phyloP scores from a whole-genome alignment of 2,797 vertebrate species.

The Macroramphosus scolopax region DNA sequence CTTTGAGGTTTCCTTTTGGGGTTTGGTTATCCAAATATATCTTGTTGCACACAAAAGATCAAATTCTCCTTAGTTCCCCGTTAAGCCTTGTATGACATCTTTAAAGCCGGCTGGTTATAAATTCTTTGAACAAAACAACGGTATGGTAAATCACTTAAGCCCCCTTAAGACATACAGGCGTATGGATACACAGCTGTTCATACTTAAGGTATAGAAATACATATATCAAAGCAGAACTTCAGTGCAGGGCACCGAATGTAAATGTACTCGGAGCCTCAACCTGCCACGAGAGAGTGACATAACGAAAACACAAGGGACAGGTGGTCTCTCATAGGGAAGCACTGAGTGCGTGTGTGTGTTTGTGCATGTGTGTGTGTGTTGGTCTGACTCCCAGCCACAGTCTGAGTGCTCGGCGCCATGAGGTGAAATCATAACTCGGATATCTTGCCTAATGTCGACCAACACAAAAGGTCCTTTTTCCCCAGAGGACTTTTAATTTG shows the following conservation, averaged over 20 bases:
- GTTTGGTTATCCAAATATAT: slow-evolving; percentile 48
- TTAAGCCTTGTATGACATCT: slow-evolving; percentile 40
- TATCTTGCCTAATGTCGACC: slow-evolving; percentile 24
- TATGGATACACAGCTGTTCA: slow-evolving; percentile 48
- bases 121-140: slow-evolving; percentile 47
- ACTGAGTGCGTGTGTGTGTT: slow-evolving; percentile 15
- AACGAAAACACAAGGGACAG: slow-evolving; percentile 47
- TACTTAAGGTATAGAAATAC: slow-evolving; percentile 36
- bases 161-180: slow-evolving; percentile 11
- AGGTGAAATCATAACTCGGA: slow-evolving; percentile 33
- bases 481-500: slow-evolving; percentile 1
- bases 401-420: slow-evolving; percentile 12
- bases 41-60: slow-evolving; percentile 15
- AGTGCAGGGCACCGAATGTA: neutral
- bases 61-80: slow-evolving; percentile 27
- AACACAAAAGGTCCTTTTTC: slow-evolving; percentile 4
- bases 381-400: slow-evolving; percentile 27
- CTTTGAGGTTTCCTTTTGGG: slow-evolving; percentile 10
- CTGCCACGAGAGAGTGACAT: slow-evolving; percentile 22
- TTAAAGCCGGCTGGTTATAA: slow-evolving; percentile 6
- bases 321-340: slow-evolving; percentile 38
- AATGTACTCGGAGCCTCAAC: slow-evolving; percentile 19
- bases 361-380: slow-evolving; percentile 5
- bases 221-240: slow-evolving; percentile 29
- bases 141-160: slow-evolving; percentile 44